These are phyloP conservation scores for Epinotia demarniana DNA, from an alignment of 2,888 invertebrate species.

Conservation along the genomic window DNA sequence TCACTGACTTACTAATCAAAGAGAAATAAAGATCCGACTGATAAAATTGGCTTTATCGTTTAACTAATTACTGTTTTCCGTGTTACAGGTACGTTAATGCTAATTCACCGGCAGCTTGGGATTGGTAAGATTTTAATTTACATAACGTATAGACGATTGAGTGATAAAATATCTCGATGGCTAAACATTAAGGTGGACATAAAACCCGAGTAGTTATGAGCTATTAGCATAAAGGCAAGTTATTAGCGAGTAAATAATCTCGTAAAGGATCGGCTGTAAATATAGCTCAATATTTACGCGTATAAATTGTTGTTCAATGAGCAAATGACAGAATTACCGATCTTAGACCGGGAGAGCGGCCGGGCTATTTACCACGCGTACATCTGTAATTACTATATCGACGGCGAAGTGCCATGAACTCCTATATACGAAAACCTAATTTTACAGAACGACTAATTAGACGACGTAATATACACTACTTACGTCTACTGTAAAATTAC, in stretches of 20 bases:
- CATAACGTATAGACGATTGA: slow-evolving; percentile 48
- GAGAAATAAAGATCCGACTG: slow-evolving; percentile 45
- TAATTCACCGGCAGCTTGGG: slow-evolving; percentile 57
- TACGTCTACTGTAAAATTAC: too few relatives aligned
- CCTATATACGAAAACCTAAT: too few relatives aligned
- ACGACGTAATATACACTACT: too few relatives aligned
- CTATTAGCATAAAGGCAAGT: slow-evolving; percentile 67
- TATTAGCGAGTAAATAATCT: slow-evolving; percentile 63
- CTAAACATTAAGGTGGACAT: slow-evolving; percentile 30
- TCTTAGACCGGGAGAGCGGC: slow-evolving; percentile 61
- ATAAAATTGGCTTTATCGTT: slow-evolving; percentile 45
- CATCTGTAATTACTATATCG: slow-evolving; percentile 81
- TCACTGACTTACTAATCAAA: slow-evolving; percentile 45
- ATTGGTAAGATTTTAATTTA: slow-evolving; percentile 59
- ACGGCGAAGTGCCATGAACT: too few relatives aligned
- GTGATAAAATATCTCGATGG: slow-evolving; percentile 40
- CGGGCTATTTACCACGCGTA: slow-evolving; percentile 77
- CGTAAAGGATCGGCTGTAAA: slow-evolving; percentile 62
- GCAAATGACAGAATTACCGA: slow-evolving; percentile 72
- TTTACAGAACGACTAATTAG: too few relatives aligned
- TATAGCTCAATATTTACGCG: slow-evolving; percentile 66
- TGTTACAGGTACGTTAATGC: slow-evolving; percentile 56
- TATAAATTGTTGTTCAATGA: slow-evolving; percentile 70
- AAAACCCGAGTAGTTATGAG: slow-evolving; percentile 54
- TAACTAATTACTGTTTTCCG: slow-evolving; percentile 52